Conservation (phyloP, 2,888 invertebrate genomes). For the Papilio demoleus region DNA sequence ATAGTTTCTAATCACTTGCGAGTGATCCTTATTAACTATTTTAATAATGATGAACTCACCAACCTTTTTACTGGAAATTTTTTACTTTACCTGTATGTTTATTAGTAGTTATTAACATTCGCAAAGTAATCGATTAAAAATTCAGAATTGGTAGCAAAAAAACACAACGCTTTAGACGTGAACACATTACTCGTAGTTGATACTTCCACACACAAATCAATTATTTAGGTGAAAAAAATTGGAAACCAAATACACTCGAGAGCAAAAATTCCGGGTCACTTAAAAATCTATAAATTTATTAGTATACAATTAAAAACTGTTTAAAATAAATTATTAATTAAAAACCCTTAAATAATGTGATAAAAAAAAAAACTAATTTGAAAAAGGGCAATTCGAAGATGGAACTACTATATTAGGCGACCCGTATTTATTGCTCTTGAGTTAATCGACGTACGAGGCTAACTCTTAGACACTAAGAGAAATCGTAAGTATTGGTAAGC, state of each 20-base stretch:
- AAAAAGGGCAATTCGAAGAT: too few relatives aligned
- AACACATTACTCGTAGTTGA: neutral
- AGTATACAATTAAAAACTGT: too few relatives aligned
- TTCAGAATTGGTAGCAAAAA: neutral
- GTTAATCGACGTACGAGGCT: neutral
- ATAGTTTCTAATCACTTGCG: conserved; percentile 53
- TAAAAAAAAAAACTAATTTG: neutral
- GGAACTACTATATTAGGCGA: too few relatives aligned
- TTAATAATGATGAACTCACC: conserved; percentile 28
- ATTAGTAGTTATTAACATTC: conserved; percentile 29
- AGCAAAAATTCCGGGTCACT: too few relatives aligned
- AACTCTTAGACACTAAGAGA: neutral
- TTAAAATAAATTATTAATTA: too few relatives aligned
- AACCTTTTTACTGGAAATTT: conserved; percentile 18
- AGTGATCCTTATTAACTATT: conserved; percentile 54
- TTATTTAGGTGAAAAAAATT: neutral
- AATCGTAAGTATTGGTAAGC: conserved; percentile 34
- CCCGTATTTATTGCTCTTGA: too few relatives aligned
- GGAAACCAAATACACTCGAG: too few relatives aligned
- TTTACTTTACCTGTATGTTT: conserved; percentile 24
- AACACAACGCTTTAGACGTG: neutral
- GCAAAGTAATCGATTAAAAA: conserved; percentile 4
- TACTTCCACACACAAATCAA: neutral
- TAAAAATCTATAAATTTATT: too few relatives aligned
- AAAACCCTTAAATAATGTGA: neutral